phyloP scores from a whole-genome alignment of 2,113 vertebrate species.

The Tyto alba region DNA sequence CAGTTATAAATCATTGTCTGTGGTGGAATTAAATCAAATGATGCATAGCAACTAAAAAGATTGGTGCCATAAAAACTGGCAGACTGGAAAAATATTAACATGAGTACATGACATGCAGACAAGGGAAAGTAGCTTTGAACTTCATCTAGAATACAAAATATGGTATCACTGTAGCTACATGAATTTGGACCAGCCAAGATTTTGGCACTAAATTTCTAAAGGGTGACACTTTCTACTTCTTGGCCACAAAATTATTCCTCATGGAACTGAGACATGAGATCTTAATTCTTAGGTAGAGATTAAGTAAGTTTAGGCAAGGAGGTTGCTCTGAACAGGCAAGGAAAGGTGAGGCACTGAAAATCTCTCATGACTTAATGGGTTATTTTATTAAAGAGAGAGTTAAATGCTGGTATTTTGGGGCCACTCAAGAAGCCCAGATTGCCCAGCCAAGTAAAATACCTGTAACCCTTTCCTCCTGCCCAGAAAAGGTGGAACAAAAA shows the following conservation, averaged over 20 bases:
- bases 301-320: neutral
- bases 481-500: neutral
- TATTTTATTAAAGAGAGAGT: neutral
- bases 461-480: neutral
- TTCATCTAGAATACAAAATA: neutral
- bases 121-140: slow-evolving; percentile 16
- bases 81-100: slow-evolving; percentile 47
- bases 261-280: neutral
- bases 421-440: neutral
- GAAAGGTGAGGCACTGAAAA: neutral
- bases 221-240: neutral
- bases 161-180: neutral
- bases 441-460: neutral
- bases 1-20: neutral
- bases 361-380: neutral
- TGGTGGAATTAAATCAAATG: slow-evolving; percentile 34
- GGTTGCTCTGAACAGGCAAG: neutral
- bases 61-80: slow-evolving; percentile 36
- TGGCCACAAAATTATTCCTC: neutral
- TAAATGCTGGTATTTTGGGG: neutral
- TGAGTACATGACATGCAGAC: neutral
- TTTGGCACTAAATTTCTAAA: neutral
- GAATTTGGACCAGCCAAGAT: neutral
- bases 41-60: slow-evolving; percentile 32
- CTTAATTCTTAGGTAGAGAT: neutral